phyloP scores from a whole-genome alignment of 2,888 invertebrate species.

The Matsumyia berberina region DNA sequence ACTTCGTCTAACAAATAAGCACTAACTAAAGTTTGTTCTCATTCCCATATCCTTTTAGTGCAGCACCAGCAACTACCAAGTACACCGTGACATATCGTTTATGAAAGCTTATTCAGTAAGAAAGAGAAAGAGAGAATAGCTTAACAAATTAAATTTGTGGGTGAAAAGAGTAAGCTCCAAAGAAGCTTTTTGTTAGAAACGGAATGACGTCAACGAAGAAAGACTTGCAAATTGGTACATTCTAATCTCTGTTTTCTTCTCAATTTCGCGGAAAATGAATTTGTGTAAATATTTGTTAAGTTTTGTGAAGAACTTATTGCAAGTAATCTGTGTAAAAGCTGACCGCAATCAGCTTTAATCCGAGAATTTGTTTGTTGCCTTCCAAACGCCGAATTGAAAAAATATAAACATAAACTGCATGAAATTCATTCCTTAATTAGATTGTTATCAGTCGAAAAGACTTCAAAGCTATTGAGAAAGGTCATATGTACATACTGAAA shows the following conservation, averaged over 20 bases:
- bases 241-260: background rate
- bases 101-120: slow-evolving; percentile 26
- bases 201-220: slow-evolving; percentile 37
- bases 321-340: too few relatives aligned
- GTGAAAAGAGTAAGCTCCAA: background rate
- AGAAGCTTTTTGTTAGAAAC: slow-evolving; percentile 34
- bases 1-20: slow-evolving; percentile 27
- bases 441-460: too few relatives aligned
- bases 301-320: background rate
- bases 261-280: too few relatives aligned
- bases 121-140: slow-evolving; percentile 6
- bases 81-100: slow-evolving; percentile 31
- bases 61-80: background rate
- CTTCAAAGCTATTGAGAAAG: too few relatives aligned
- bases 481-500: background rate
- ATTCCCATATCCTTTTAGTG: slow-evolving; percentile 26
- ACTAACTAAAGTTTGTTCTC: slow-evolving; percentile 21
- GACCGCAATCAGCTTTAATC: too few relatives aligned
- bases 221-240: background rate
- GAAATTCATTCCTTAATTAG: too few relatives aligned
- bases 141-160: background rate
- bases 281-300: background rate
- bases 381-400: too few relatives aligned
- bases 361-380: too few relatives aligned
- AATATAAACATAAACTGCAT: too few relatives aligned